Evolutionary conservation across 2,113 vertebrate genomes (phyloP), one percentile per base, ranked within the genome.

Genomic region (Odocoileus hemionus): DNA sequence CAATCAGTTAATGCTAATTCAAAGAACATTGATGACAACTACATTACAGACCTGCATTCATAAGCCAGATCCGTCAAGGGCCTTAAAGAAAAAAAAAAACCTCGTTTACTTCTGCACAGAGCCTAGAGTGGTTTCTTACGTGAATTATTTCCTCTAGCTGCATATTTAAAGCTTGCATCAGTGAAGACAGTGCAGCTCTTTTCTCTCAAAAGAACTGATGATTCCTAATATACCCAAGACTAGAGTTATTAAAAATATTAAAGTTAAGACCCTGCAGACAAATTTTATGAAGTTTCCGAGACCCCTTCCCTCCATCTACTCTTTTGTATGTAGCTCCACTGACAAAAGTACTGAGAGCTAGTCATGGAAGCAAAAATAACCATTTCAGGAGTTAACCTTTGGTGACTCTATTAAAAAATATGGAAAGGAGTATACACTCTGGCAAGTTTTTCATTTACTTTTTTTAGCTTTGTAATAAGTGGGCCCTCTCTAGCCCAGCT

Each of bases 11-110:
- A 89, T 28, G 57, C 57, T 83, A 91, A 84, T 94, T 88, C 82
- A 94, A 94, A 92, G 94, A 57, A 89, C 13, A 12, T 57, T 95
- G 93, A 82, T 55, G 87, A 78, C 95, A 97, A 74, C 74, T 94
- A 1, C 85, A 55, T 78, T 61, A 39, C 1, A 7, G 19, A 92
- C 36, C 36, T 55, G 28, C 64, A 50, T 86, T 79, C 79, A 50
- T 90, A 60, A 83, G 82, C 28, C 19, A 36, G 74, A 64, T 23
- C 21, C 60, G 86, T 61, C n/a, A 50, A 52, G 11, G 0, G 39
- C 12, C 54, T 57, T 30, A 23, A 52, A 64, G 47, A 70, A 39
- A 91, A 58, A 74, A 45, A 91, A 13, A n/a, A 19, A 30, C 36
- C 16, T 43, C 12, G 11, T 96, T 83, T 70, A 39, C 70, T 85